Evolutionary conservation across 2,113 vertebrate species (phyloP), one percentile per base, ranked within the genome.

Genomic region (Ochotona princeps): DNA sequence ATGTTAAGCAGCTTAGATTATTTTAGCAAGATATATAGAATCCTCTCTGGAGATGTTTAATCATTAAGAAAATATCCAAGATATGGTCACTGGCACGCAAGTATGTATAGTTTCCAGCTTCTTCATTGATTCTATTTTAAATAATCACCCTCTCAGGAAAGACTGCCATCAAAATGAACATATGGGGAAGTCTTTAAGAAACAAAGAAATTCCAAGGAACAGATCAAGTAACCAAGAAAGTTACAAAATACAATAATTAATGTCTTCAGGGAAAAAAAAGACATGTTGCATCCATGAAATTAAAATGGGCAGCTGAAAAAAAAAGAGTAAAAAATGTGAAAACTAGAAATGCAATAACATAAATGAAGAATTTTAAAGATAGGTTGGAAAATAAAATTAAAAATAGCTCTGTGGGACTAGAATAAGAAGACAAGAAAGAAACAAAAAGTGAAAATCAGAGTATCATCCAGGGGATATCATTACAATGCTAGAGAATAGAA

Each of bases 391-490:
- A 89, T 79, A 80, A 49, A 79, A 35, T 79, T 79, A 25, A 91
- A 87, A 91, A 83, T 44, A 14, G 78, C 26, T 74, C 32, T 60
- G 38, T 61, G 51, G 89, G 44, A 44, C 21, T 38, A 93, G 74
- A 83, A 91, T 4, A 60, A 93, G n/a, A 83, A 87, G 76, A 82
- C 30, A 86, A 83, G 26, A 67, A 82, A 47, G 32, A 91, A 87
- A 91, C 63, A 25, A 51, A 87, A 61, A 32, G 32, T 47, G 51
- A 60, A 93, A 83, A 66, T 69, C 38, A 66, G 15, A 51, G 4
- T 8, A 61, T 84, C 18, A 1, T 8, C 49, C 9, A 9, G 70
- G 4, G 6, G 7, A 0, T 28, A 66, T 89, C 60, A 60, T 67
- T 86, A 28, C 30, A 86, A 65, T 44, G 51, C 84, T 8, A 73